These are phyloP conservation scores for Calypte anna DNA, from an alignment of 2,113 vertebrate genomes.

Conservation along the genomic window DNA sequence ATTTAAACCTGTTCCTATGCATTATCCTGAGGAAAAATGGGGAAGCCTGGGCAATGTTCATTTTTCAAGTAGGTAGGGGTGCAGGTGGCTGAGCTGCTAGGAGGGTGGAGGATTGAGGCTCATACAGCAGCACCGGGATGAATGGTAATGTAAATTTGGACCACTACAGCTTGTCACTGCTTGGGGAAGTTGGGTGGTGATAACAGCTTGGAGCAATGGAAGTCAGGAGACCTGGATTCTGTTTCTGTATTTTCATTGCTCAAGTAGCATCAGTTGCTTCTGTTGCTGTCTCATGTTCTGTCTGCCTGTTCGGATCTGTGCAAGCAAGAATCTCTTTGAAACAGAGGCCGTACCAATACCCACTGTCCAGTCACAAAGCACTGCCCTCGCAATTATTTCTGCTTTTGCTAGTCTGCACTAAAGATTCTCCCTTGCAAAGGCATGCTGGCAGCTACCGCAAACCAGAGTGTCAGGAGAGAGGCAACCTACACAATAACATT, in stretches of 20 bases:
- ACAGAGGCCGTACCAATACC: neutral
- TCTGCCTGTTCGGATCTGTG: neutral
- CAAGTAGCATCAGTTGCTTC: neutral
- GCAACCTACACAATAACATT: neutral
- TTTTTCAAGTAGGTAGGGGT: neutral
- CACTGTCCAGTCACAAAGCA: neutral
- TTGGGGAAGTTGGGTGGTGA: neutral
- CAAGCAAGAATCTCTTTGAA: neutral
- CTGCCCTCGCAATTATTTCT: neutral
- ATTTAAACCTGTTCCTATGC: neutral
- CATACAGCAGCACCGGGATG: neutral
- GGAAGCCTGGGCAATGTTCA: neutral
- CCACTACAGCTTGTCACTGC: neutral
- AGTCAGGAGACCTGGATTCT: neutral
- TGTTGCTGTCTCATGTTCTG: neutral
- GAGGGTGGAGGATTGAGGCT: fast-evolving
- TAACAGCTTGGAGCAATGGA: neutral
- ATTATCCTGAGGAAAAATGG: neutral
- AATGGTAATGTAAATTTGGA: neutral
- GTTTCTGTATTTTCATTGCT: neutral
- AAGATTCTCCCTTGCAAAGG: neutral
- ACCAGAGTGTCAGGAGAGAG: neutral
- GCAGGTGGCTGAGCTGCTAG: neutral
- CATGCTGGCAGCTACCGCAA: neutral
- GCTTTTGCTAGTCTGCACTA: neutral